Evolutionary conservation across 2,888 invertebrate species (phyloP).

Genomic region (Ischnura elegans): DNA sequence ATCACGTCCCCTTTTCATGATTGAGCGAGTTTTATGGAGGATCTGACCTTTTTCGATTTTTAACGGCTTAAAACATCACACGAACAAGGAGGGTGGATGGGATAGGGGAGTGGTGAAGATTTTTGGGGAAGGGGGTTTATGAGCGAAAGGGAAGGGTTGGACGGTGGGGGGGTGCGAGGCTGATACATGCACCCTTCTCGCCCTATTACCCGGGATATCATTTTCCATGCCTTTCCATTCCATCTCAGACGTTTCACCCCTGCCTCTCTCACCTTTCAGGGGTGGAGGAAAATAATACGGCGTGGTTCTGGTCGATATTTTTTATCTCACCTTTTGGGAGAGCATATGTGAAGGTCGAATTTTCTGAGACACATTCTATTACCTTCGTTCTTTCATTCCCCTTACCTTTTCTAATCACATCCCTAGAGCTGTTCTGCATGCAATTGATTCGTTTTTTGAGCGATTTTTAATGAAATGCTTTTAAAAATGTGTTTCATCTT

Average conservation of each 20-base stretch:
- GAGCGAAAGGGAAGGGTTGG: too few species aligned
- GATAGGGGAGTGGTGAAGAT: not conserved
- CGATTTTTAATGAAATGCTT: not conserved
- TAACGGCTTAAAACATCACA: conserved; percentile 31
- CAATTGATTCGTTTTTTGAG: not conserved
- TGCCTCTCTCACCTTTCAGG: not conserved
- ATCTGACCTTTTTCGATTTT: conserved; percentile 35
- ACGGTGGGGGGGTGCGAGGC: too few species aligned
- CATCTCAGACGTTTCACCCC: not conserved
- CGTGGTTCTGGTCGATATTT: not conserved
- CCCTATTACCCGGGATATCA: not conserved
- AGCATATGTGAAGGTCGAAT: not conserved
- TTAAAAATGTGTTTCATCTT: not conserved
- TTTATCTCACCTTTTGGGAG: not conserved
- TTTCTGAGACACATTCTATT: not conserved
- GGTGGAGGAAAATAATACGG: not conserved
- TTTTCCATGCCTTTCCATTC: not conserved
- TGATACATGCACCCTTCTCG: too few species aligned
- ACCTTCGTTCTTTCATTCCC: not conserved
- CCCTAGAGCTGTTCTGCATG: not conserved
- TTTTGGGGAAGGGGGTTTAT: not conserved
- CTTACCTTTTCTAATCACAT: too few species aligned
- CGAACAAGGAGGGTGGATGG: not conserved
- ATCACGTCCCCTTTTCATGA: conserved; percentile 9
- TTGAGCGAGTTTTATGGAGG: conserved; percentile 6